Conservation (phyloP, 2,113 vertebrate species). For the Marcusenius ussheri region DNA sequence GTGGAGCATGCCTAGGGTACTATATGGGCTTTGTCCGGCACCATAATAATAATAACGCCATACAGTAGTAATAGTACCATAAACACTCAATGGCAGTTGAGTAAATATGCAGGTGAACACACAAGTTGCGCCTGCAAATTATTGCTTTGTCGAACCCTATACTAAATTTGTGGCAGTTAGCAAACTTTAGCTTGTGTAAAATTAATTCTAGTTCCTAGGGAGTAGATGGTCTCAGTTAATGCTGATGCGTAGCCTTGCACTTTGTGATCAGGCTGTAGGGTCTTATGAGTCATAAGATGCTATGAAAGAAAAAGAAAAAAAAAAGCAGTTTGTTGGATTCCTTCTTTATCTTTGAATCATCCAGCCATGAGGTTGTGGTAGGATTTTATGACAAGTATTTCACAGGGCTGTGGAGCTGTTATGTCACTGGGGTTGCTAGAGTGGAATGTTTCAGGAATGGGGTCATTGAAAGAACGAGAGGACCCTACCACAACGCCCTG, state of each 20-base stretch:
- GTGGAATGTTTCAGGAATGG: not conserved
- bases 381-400: not conserved
- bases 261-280: not conserved
- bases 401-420: not conserved
- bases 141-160: not conserved
- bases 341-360: not conserved
- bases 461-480: not conserved
- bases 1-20: too few species aligned
- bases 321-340: not conserved
- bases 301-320: not conserved
- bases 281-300: not conserved
- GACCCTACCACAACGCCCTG: not conserved
- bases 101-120: not conserved
- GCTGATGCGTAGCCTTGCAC: not conserved
- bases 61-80: not conserved
- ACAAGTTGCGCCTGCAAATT: not conserved
- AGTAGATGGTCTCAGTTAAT: not conserved
- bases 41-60: too few species aligned
- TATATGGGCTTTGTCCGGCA: not conserved
- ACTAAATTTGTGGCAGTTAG: not conserved
- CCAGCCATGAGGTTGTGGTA: not conserved
- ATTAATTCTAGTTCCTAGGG: not conserved
- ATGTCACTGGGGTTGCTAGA: not conserved
- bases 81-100: not conserved
- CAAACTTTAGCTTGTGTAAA: not conserved